Base-by-base conservation (phyloP, 2,888 invertebrate genomes). In the Limnephilus auricula region DNA sequence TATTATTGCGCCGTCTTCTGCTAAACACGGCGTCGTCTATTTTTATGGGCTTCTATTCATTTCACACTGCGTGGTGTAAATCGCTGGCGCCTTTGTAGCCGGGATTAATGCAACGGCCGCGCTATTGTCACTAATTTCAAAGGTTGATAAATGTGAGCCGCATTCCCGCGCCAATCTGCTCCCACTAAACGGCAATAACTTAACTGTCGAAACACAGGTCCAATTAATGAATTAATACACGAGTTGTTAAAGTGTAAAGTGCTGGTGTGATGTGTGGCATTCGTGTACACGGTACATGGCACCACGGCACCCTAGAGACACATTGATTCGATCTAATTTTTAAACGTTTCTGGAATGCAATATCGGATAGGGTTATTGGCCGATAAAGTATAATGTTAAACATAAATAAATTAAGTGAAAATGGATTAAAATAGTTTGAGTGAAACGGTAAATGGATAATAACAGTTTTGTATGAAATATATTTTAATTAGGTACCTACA, bases 91-190 rank as follows among this genome's bases (percentile, higher is more conserved):
- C 89, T 91, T 91, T 90, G 89, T 79, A 32, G 31, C 79, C 50
- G 65, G 79, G 90, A 89, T 86, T 82, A 90, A 92, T 91, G 92
- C 90, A 91, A 91, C 89, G 90, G 91, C 85, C 85, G 86, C 79
- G 90, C 90, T 87, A 90, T 92, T 92, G 92, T 92, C 92, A 89
- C 92, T 92, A 92, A 92, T 92, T 92, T 92, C 92, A 92, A 92
- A 92, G 92, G 92, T 92, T 92, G 91, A 92, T 92, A 92, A 92
- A 92, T 92, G 92, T 86, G 91, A 34, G 83, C 84, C 92, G 92
- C 91, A 91, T 89, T 89, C 83, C 78, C 50, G 32, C n/a, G 45
- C 87, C 90, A 90, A 80, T 86, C 86, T 87, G 90, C 79, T 87
- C 78, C 80, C 32, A n/a, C 87, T 90, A 90, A 90, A 90, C 50